Evolutionary conservation across 2,888 invertebrate species (phyloP).

Genomic region (Nipponacmea schrenckii): DNA sequence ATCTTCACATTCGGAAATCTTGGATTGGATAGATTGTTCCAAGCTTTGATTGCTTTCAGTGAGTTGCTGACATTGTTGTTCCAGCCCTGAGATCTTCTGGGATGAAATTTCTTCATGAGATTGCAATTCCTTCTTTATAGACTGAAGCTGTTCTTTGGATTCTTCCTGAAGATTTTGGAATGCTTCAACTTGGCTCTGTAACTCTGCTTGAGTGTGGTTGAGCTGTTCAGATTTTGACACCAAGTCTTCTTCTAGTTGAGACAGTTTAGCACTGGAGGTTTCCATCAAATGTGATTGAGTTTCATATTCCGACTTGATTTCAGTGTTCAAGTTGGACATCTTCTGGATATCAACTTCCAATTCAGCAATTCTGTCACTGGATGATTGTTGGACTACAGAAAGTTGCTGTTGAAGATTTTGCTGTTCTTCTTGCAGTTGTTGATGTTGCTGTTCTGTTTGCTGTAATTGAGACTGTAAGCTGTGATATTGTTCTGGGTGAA

Average conservation of each 20-base stretch:
- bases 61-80: not conserved
- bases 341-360: not conserved
- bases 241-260: constrained; percentile 24
- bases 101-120: no score
- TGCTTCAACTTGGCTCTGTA: constrained; percentile 4
- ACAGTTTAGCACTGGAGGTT: constrained; percentile 15
- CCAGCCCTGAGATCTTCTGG: no score
- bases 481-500: not conserved
- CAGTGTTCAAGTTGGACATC: not conserved
- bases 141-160: constrained; percentile 19
- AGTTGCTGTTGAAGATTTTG: no score
- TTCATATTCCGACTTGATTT: constrained; percentile 9
- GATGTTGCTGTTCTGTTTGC: no score
- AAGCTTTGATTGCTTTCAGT: constrained; percentile 8
- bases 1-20: not conserved
- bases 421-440: no score
- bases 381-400: no score
- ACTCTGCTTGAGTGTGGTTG: constrained; percentile 8
- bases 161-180: constrained; percentile 10
- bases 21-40: constrained; percentile 1
- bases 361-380: no score
- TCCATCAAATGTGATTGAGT: constrained; percentile 2
- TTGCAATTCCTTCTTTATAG: not conserved
- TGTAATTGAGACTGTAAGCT: not conserved
- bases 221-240: constrained; percentile 18